These are phyloP conservation scores for Cheilinus undulatus DNA, from an alignment of 2,113 vertebrate species.

Conservation along the genomic window DNA sequence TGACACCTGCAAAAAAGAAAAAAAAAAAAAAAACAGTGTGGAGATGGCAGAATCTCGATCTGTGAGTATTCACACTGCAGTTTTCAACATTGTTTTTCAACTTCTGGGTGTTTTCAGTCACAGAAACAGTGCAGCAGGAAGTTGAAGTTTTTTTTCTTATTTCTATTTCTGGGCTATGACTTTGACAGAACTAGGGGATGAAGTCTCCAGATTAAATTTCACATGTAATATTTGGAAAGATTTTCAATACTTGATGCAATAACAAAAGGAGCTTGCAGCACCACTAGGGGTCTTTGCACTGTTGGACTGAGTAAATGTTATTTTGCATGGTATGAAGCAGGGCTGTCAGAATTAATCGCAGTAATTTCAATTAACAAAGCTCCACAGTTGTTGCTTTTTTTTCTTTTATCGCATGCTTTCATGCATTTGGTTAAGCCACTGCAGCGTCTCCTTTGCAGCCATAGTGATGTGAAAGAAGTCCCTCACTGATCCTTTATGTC, in stretches of 20 bases:
- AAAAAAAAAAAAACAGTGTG: constrained; percentile 42
- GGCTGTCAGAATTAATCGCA: too few relatives aligned
- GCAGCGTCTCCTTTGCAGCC: too few relatives aligned
- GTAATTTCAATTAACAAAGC: too few relatives aligned
- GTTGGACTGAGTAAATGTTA: neutral
- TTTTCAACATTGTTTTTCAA: neutral
- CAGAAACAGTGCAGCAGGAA: constrained; percentile 16
- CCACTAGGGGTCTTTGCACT: neutral
- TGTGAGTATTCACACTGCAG: constrained; percentile 13
- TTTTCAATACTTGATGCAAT: constrained; percentile 6
- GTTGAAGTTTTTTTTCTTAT: constrained; percentile 11
- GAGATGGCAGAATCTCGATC: constrained; percentile 19
- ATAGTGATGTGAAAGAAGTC: too few relatives aligned
- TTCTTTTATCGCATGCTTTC: too few relatives aligned
- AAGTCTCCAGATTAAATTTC: constrained; percentile 13
- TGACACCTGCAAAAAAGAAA: constrained; percentile 60
- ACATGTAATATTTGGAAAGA: constrained; percentile 13
- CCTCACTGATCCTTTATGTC: too few relatives aligned
- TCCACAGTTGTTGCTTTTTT: too few relatives aligned
- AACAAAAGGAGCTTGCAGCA: constrained; percentile 1
- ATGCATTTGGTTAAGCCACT: too few relatives aligned
- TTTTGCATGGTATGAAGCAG: constrained; percentile 13
- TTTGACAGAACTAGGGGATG: neutral
- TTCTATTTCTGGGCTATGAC: constrained; percentile 15
- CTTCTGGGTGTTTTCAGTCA: constrained; percentile 7